Evolutionary conservation across 2,888 invertebrate species (phyloP), one percentile per base, ranked within the genome.

Genomic region (Meloe dianella): DNA sequence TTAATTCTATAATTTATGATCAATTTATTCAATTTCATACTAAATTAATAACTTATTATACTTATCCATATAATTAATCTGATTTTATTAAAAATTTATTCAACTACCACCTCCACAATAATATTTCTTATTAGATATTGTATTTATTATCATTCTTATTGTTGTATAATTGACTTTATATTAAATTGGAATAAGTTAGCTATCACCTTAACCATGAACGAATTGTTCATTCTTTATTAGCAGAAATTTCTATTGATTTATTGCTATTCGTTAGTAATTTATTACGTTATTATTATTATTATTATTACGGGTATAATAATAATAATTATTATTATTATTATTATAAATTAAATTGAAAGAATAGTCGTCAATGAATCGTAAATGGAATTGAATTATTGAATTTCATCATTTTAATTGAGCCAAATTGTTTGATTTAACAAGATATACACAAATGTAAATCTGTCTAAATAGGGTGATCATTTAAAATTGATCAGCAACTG

Each of bases 21-120:
- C 20, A 9, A n/a, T 41, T n/a, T 41, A 47, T 47, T 20, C 47
- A 47, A 47, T 47, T 47, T 47, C 20, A 47, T 47, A 47, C 41
- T 41, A 41, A 41, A 41, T 41, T 41, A 41, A 17, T 41, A 41
- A 41, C n/a, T 41, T 41, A 41, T 41, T 41, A 41, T 41, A n/a
- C n/a, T n/a, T n/a, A 41, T 41, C 17, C n/a, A 41, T 41, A 41
- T 41, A 41, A 41, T 12, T 41, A 35, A 35, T 17, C n/a, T n/a
- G n/a, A n/a, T 17, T 41, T 41, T 41, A 41, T 17, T 41, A 41
- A 41, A 41, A 41, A 41, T 41, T 41, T 4, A 35, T 35, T 35
- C 35, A 14, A 35, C 41, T 41, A 41, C 32, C 27, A 27, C 41
- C 41, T 17, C 41, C 41, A 17, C 41, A 41, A 2, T 41, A 41